Evolutionary conservation across 2,888 invertebrate species (phyloP).

Genomic region (Cordilura impudica): DNA sequence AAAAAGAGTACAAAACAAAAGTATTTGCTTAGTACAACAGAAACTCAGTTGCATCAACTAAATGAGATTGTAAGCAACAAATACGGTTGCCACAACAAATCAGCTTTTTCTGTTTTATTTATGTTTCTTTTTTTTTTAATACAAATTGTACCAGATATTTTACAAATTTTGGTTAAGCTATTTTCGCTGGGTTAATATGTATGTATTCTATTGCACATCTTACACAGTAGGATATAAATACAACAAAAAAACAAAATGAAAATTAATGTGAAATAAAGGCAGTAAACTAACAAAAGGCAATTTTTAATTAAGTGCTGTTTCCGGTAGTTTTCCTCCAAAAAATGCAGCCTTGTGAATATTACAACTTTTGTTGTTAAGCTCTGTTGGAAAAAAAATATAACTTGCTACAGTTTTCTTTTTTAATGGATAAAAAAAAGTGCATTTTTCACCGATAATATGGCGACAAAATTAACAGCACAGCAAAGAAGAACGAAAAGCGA

Average conservation of each 20-base stretch:
- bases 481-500: neutral
- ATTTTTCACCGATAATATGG: conserved; percentile 36
- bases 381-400: conserved; percentile 11
- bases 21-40: no score
- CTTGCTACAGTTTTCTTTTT: conserved; percentile 11
- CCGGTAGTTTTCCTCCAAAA: conserved; percentile 29
- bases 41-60: no score
- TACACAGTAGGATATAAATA: no score
- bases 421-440: neutral
- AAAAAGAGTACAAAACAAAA: no score
- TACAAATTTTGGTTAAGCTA: no score
- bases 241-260: neutral
- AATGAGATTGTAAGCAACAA: no score
- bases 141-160: no score
- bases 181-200: no score
- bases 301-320: conserved; percentile 42
- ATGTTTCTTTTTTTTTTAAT: no score
- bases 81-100: no score
- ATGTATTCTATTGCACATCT: no score
- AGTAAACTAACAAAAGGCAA: neutral
- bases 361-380: conserved; percentile 1
- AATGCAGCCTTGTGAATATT: conserved; percentile 16
- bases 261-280: neutral
- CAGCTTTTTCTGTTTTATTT: no score
- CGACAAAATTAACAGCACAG: conserved; percentile 38